phyloP scores from a whole-genome alignment of 1,140 invertebrate genomes.

The Globodera rostochiensis region DNA sequence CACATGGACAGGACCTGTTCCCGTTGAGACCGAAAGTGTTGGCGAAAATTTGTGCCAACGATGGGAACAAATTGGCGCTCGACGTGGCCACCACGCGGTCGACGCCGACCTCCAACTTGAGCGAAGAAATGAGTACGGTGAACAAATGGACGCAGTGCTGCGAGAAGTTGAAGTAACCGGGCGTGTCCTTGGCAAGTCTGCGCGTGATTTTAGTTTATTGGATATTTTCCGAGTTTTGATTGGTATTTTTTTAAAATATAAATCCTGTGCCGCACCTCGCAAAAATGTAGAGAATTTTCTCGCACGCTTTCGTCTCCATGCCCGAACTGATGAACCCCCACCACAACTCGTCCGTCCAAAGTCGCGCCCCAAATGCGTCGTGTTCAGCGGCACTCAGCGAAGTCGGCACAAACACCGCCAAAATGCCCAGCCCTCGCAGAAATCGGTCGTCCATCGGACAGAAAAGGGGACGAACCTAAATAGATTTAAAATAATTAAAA shows the following conservation, averaged over 20 bases:
- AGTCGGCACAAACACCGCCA: slow-evolving; percentile 80
- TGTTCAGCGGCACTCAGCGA: slow-evolving; percentile 73
- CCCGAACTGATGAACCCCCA: slow-evolving; percentile 52
- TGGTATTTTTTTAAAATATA: background rate
- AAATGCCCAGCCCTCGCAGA: slow-evolving; percentile 71
- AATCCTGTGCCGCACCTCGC: slow-evolving; percentile 36
- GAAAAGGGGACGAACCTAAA: slow-evolving; percentile 72
- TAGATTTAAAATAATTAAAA: background rate
- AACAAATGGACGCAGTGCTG: slow-evolving; percentile 73
- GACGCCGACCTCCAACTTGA: slow-evolving; percentile 80
- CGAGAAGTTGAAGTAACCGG: slow-evolving; percentile 84
- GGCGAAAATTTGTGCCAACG: slow-evolving; percentile 31
- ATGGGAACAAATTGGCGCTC: slow-evolving; percentile 21
- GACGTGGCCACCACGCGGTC: slow-evolving; percentile 66
- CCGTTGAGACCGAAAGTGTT: slow-evolving; percentile 37
- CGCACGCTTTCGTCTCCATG: slow-evolving; percentile 38
- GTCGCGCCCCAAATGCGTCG: slow-evolving; percentile 69
- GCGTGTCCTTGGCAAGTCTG: slow-evolving; percentile 75
- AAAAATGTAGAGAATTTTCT: slow-evolving; percentile 54
- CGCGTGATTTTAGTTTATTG: slow-evolving; percentile 70
- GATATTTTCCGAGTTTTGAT: no score
- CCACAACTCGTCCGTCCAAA: slow-evolving; percentile 83
- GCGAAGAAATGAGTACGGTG: slow-evolving; percentile 76
- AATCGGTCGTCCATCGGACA: slow-evolving; percentile 76
- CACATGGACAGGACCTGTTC: slow-evolving; percentile 59